phyloP scores from a whole-genome alignment of 2,797 vertebrate species.

The Picus viridis region DNA sequence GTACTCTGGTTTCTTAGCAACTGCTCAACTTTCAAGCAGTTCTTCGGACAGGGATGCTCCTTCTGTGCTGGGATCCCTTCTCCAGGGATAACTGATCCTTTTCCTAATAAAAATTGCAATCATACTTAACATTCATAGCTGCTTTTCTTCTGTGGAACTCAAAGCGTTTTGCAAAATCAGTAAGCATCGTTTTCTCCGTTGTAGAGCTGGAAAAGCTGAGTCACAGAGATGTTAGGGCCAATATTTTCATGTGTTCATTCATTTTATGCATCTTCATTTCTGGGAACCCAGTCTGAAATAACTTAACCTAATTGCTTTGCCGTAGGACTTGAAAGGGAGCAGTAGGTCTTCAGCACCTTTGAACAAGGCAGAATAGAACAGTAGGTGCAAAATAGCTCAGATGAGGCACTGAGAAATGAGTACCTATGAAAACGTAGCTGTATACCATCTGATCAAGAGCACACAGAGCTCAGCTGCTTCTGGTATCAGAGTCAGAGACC shows the following conservation, averaged over 20 bases:
- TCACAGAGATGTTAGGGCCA: conserved; percentile 56
- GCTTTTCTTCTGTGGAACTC: background rate
- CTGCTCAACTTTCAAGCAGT: conserved; percentile 28
- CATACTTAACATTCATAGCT: background rate
- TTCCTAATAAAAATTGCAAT: conserved; percentile 15
- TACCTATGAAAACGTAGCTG: conserved; percentile 30
- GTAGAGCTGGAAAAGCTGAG: conserved; percentile 52
- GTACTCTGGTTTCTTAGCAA: conserved; percentile 38
- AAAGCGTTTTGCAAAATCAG: conserved; percentile 15
- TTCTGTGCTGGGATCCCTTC: conserved; percentile 28
- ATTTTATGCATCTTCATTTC: conserved; percentile 64
- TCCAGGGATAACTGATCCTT: background rate
- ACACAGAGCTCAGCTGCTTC: conserved; percentile 10
- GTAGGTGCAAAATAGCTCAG: conserved; percentile 25
- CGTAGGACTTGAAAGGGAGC: conserved; percentile 54
- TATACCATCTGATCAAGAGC: conserved; percentile 10
- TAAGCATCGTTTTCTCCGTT: conserved; percentile 24
- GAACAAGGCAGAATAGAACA: conserved; percentile 51
- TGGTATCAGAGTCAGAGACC: conserved; percentile 24
- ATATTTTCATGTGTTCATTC: conserved; percentile 60
- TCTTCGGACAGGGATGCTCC: background rate
- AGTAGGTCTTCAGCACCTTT: conserved; percentile 63
- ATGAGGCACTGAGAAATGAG: conserved; percentile 15
- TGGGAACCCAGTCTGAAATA: conserved; percentile 67
- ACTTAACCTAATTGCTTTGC: conserved; percentile 69